Conservation (phyloP, 2,797 vertebrate genomes). For the Notoglanidium macrostoma region DNA sequence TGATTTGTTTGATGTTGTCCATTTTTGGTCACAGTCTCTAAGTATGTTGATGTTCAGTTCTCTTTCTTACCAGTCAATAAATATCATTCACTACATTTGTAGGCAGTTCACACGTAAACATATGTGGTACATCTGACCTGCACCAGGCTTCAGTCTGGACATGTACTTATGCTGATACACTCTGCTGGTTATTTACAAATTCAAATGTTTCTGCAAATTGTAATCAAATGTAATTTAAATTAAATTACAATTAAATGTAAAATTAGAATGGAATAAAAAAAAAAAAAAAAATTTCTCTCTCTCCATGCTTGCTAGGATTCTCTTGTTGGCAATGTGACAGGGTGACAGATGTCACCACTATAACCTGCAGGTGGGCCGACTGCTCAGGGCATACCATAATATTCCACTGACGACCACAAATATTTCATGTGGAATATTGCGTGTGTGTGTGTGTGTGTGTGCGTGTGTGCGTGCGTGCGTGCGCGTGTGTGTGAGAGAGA, state of each 20-base stretch:
- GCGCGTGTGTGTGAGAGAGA: slow-evolving; percentile 1
- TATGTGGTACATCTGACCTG: too few relatives aligned
- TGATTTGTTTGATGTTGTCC: too few relatives aligned
- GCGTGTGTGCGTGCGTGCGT: not conserved
- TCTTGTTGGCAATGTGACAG: not conserved
- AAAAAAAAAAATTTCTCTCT: too few relatives aligned
- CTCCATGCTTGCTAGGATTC: not conserved
- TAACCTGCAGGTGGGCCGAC: not conserved
- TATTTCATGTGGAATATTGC: not conserved
- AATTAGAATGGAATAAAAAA: too few relatives aligned
- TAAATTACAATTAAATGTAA: too few relatives aligned
- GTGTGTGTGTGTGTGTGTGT: not conserved
- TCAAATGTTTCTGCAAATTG: not conserved
- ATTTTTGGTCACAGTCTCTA: too few relatives aligned
- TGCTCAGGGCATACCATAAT: not conserved
- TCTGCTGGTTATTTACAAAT: not conserved
- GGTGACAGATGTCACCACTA: not conserved
- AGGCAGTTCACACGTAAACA: too few relatives aligned
- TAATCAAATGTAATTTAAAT: not conserved
- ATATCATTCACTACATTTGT: too few relatives aligned
- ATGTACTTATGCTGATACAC: too few relatives aligned
- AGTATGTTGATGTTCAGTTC: too few relatives aligned
- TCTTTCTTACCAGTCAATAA: too few relatives aligned
- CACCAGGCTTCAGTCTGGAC: too few relatives aligned
- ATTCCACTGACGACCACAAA: not conserved